A percentile compares a stretch with the other conserved stretches of the same genome.
phyloP scores from a whole-genome alignment of 2,797 vertebrate species.

The Holocentrus rufus region DNA sequence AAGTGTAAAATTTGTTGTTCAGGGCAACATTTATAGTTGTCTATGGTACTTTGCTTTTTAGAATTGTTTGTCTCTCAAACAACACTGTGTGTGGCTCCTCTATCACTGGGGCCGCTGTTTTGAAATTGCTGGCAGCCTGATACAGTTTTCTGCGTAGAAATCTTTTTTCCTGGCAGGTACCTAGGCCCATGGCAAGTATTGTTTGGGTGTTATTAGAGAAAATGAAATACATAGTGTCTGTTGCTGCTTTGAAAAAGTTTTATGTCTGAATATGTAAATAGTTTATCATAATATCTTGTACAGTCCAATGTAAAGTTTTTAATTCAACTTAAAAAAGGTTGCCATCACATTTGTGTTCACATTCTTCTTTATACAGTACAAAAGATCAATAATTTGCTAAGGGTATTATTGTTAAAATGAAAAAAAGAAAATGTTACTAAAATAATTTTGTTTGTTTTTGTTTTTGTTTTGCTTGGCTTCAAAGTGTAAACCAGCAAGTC shows the following conservation, averaged over 20 bases:
- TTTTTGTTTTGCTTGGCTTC: slow-evolving; percentile 89
- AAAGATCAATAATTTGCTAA: slow-evolving; percentile 91
- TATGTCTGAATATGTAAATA: slow-evolving; percentile 99
- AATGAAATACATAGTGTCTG: slow-evolving; percentile 94
- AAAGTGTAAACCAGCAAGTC: slow-evolving; percentile 95
- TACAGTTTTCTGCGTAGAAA: slow-evolving; percentile 90
- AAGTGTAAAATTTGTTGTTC: slow-evolving; percentile 91
- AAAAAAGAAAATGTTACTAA: slow-evolving; percentile 79
- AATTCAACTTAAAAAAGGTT: slow-evolving; percentile 97
- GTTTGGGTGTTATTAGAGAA: slow-evolving; percentile 94
- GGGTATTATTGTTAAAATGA: slow-evolving; percentile 87
- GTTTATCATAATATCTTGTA: slow-evolving; percentile 99
- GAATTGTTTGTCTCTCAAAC: slow-evolving; percentile 86
- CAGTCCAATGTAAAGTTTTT: slow-evolving; percentile 99
- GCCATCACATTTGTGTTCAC: slow-evolving; percentile 96
- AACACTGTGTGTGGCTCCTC: slow-evolving; percentile 90
- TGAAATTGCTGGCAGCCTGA: slow-evolving; percentile 87
- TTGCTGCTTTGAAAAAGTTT: slow-evolving; percentile 99
- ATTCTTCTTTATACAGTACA: slow-evolving; percentile 94
- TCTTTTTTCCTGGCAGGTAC: slow-evolving; percentile 90
- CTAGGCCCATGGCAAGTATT: slow-evolving; percentile 92
- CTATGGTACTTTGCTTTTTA: slow-evolving; percentile 93
- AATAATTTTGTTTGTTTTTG: slow-evolving; percentile 76
- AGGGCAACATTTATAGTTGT: slow-evolving; percentile 87
- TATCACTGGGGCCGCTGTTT: slow-evolving; percentile 81